These are phyloP conservation scores for Limnodromus scolopaceus DNA, from an alignment of 2,797 vertebrate species.

Conservation along the genomic window DNA sequence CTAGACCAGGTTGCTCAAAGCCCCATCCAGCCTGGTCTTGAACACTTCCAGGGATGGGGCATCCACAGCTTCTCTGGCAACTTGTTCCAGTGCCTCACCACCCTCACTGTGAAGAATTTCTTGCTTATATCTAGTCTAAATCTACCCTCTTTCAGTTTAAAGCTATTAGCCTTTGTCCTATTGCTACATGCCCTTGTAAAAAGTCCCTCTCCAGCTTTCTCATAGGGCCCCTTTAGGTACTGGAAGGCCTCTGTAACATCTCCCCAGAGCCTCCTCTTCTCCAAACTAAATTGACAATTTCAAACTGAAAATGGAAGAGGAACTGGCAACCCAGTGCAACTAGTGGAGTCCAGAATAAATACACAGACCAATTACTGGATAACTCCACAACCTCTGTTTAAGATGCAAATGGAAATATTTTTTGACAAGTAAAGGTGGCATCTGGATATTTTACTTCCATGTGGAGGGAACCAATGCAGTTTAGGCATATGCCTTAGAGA, in stretches of 20 bases:
- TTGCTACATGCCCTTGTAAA: neutral
- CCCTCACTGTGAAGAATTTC: neutral
- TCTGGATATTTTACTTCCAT: neutral
- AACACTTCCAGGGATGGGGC: neutral
- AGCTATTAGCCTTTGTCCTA: neutral
- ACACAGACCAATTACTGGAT: accelerated
- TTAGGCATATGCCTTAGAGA: neutral
- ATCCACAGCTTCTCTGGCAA: neutral
- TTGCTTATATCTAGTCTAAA: neutral
- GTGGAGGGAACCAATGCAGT: neutral
- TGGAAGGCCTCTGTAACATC: neutral
- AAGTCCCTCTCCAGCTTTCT: neutral
- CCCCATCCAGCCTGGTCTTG: neutral
- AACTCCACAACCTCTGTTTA: neutral
- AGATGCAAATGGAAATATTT: neutral
- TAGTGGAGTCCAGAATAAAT: neutral
- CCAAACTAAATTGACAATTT: neutral
- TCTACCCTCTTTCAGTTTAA: neutral
- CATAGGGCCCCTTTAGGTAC: neutral
- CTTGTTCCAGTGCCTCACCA: neutral
- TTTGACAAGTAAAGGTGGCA: neutral
- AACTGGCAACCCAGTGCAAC: neutral
- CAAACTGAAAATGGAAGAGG: neutral
- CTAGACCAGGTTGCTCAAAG: neutral
- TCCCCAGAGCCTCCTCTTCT: neutral